These are phyloP conservation scores for Meloidogyne hapla DNA, from an alignment of 1,140 invertebrate genomes.

Conservation along the genomic window DNA sequence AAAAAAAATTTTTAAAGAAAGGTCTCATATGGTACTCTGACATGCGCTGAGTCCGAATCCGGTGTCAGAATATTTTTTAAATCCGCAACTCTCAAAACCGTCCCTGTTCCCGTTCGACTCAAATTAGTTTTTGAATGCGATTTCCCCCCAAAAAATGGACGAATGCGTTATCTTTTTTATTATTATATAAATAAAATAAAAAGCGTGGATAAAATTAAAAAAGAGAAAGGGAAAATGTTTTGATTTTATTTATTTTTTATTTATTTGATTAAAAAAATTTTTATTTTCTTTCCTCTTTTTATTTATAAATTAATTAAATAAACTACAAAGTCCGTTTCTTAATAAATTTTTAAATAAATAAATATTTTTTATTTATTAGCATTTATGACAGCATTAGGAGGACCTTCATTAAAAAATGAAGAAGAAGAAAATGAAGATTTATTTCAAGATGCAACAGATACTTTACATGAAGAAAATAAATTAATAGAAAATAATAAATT, in stretches of 20 bases:
- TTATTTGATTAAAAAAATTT: no score
- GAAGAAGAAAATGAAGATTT: constrained; percentile 85
- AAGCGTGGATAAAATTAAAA: not conserved
- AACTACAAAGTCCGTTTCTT: not conserved
- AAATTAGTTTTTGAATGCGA: no score
- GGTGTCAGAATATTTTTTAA: no score
- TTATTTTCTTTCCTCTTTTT: constrained; percentile 7
- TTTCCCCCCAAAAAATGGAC: no score
- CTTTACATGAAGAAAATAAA: constrained; percentile 23
- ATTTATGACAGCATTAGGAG: constrained; percentile 26
- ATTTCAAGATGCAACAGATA: constrained; percentile 79
- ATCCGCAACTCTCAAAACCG: no score
- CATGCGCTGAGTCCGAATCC: no score
- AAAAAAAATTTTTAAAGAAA: no score
- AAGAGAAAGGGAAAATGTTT: not conserved
- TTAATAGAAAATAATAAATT: not conserved
- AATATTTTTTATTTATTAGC: not conserved
- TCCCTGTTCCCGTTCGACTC: no score
- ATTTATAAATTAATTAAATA: no score
- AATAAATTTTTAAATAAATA: not conserved
- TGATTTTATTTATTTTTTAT: not conserved
- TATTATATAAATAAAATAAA: not conserved
- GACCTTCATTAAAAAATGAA: constrained; percentile 70
- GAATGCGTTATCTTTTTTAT: not conserved
- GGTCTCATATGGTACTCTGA: no score